Evolutionary conservation across 2,113 vertebrate genomes (phyloP), one percentile per base, ranked within the genome.

Genomic region (Labrus mixtus): DNA sequence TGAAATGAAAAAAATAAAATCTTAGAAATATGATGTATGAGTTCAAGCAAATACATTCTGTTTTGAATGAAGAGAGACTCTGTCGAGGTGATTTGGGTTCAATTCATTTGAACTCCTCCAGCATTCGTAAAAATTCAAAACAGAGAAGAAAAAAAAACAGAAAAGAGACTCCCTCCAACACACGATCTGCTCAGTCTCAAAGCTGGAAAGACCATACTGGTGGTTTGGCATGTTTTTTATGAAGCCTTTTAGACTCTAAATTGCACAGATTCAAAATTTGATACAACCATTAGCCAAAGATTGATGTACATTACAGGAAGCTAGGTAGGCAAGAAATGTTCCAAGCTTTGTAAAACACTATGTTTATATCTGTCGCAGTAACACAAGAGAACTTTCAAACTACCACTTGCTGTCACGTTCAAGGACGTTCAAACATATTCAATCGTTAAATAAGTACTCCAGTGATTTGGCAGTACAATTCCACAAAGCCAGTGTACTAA

Each of bases 1-100:
- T 60, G 36, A 67, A 60, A 45, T 29, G 70, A 8, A 17, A 59
- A 56, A 55, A 19, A 25, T 43, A 64, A 51, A 56, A 13, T 1
- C 68, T 46, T 36, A 76, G 63, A 87, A 90, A 84, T 73, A 89
- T 22, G 57, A 76, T 51, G 10, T 70, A 79, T 15, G 39, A 60
- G n/a, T 17, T 20, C 25, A 75, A 68, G 78, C 36, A 16, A 81
- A 83, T 85, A 90, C 87, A 89, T 90, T 91, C 87, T 41, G 73
- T 70, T 75, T 85, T 29, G 79, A 79, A 69, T 55, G 16, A 84
- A 48, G 41, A 78, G 48, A 25, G 55, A 56, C 45, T 39, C 54
- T 62, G 13, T 76, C 46, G 72, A 82, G 53, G 56, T 16, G 20
- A 86, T 78, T 76, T 76, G 65, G 79, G 60, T 74, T 64, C 57